Base-by-base conservation (phyloP, 2,888 invertebrate genomes). In the Andricus quercusramuli region DNA sequence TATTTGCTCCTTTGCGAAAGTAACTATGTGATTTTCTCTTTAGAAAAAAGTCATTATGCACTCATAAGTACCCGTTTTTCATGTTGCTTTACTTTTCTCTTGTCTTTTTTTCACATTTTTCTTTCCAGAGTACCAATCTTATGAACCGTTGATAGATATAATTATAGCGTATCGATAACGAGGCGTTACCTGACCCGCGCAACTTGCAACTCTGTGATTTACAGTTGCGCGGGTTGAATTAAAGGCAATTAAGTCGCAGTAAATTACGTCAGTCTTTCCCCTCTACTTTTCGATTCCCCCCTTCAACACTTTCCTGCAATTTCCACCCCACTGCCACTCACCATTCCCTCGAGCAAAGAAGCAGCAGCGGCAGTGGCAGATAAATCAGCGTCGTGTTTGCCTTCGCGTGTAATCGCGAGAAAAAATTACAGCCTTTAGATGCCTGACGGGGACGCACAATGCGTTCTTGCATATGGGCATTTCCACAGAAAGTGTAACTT, bases 211-310 rank as follows among this genome's bases (percentile, higher is more conserved):
- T 89, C 86, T 85, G 90, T 90, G 90, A 90, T 90, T 90, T 89
- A 90, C 90, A 86, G 87, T 85, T 85, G 87, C 81, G 87, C 86
- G 87, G 86, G 84, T 89, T 89, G 87, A 89, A 90, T 90, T 88
- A 89, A 89, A 89, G 89, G 89, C 88, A 90, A 90, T 90, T 90
- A 90, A 90, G 87, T 89, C 86, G 86, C 89, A 82, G 89, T 90
- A 89, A 90, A 90, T 90, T 87, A 90, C 86, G 59, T 74, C 65
- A 65, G 32, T 66, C 41, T n/a, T 66, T 66, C 32, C 22, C 66
- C 37, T 37, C 66, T 25, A 62, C 15, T 62, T n/a, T 62, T 25
- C 5, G 2, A 25, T 25, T 62, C n/a, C 15, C 25, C 62, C 25
- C 62, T 62, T 62, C 62, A 25, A 25, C 62, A 25, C 62, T 15